These are phyloP conservation scores for Drosophila lini DNA, from an alignment of 1,140 invertebrate genomes.

Conservation along the genomic window DNA sequence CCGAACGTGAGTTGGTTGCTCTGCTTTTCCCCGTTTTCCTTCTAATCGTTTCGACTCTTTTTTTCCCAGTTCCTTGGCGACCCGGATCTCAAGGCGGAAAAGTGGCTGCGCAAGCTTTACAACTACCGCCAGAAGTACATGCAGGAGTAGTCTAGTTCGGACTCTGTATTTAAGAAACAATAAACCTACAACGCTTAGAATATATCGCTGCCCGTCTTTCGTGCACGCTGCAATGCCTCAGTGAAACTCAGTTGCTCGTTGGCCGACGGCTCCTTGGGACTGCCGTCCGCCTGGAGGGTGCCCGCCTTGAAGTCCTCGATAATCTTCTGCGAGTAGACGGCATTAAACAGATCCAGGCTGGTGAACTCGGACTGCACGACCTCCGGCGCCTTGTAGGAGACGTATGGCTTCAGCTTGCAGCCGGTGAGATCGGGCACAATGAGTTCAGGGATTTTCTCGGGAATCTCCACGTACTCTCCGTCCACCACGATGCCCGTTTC, in stretches of 20 bases:
- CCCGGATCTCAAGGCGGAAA: constrained; percentile 68
- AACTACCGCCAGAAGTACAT: constrained; percentile 79
- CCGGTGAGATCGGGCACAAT: constrained; percentile 95
- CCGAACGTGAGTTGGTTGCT: constrained; percentile 50
- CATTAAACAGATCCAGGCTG: constrained; percentile 92
- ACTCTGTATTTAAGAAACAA: constrained; percentile 51
- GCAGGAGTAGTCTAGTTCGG: constrained; percentile 50
- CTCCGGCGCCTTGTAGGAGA: constrained; percentile 92
- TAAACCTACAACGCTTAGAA: constrained; percentile 85
- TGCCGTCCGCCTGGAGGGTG: constrained; percentile 89
- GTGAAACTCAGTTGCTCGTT: constrained; percentile 90
- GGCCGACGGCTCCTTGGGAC: constrained; percentile 89
- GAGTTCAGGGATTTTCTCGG: constrained; percentile 96
- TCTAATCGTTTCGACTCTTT: background rate
- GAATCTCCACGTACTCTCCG: constrained; percentile 87
- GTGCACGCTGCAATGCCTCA: constrained; percentile 88
- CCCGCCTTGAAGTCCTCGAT: constrained; percentile 90
- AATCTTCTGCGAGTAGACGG: constrained; percentile 93
- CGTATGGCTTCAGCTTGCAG: constrained; percentile 95
- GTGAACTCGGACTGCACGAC: constrained; percentile 92
- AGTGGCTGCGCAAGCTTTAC: constrained; percentile 79
- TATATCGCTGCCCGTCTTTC: constrained; percentile 91
- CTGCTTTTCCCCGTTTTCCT: background rate
- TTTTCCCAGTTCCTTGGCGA: constrained; percentile 73
- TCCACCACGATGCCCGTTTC: constrained; percentile 86